A percentile compares a stretch with the other conserved stretches of the same genome.
These are phyloP conservation scores for Pelodytes ibericus DNA, from an alignment of 2,797 vertebrate species.

Conservation along the genomic window DNA sequence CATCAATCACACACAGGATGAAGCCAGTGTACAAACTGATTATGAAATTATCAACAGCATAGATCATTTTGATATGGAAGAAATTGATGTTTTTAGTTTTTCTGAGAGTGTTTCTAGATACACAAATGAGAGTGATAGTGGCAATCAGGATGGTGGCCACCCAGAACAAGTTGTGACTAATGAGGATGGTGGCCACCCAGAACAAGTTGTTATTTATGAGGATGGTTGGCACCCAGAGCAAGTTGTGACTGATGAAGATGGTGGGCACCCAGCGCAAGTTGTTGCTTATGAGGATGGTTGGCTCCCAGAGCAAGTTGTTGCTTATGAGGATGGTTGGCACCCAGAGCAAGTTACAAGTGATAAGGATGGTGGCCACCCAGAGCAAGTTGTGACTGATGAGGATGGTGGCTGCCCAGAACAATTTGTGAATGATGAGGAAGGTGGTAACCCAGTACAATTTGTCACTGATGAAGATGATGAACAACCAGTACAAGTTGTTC, in stretches of 20 bases:
- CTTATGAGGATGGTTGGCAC: too few relatives aligned
- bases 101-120: slow-evolving; percentile 13
- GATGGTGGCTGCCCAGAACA: not conserved
- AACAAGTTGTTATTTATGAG: not conserved
- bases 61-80: not conserved
- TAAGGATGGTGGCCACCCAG: not conserved
- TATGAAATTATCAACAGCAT: not conserved
- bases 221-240: not conserved
- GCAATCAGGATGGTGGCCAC: too few relatives aligned
- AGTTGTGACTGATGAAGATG: not conserved
- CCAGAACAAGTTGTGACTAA: not conserved
- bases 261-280: not conserved
- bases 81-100: slow-evolving; percentile 10
- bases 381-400: not conserved
- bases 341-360: too few relatives aligned
- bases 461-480: not conserved
- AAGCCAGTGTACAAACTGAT: slow-evolving; percentile 6
- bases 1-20: slow-evolving; percentile 36
- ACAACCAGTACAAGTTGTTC: not conserved
- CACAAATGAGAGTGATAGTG: not conserved
- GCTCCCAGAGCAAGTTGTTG: not conserved
- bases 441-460: not conserved
- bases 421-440: not conserved
- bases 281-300: not conserved
- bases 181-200: not conserved